Evolutionary conservation across 2,888 invertebrate genomes (phyloP), one percentile per base, ranked within the genome.

Genomic region (Nemoura dubitans): DNA sequence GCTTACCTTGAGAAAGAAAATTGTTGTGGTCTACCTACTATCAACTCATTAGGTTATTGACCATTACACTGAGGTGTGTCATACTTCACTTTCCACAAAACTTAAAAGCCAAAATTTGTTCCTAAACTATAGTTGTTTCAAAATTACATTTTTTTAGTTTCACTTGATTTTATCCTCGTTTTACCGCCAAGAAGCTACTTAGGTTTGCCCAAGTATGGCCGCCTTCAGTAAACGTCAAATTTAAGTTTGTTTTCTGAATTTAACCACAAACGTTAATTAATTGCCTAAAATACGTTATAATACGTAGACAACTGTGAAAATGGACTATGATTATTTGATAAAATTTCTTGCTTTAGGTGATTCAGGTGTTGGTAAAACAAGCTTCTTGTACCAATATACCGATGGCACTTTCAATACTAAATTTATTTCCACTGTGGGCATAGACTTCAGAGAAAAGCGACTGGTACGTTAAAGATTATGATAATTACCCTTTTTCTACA

Each of bases 351-450:
- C 98, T 87, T 94, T 98, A 87, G 99, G 98, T n/a, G 98, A 99
- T 92, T 98, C 98, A 0, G 98, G 98, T 43, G 98, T 99, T 86
- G 99, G 99, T 21, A 99, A 99, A 93, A 99, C 99, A 0, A 98
- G 98, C 90, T 97, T 99, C 90, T 93, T 99, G 26, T 98, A 97
- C 91, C 98, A 98, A 90, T 99, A 98, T 91, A 98, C 98, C 0
- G 98, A 98, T 92, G 97, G 97, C 86, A 94, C 95, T 29, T 99
- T 98, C 92, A 96, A 97, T 91, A 95, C 97, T 3, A 96, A 97
- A 91, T 99, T 98, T 91, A 97, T 98, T 89, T 98, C 98, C 2
- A 99, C 99, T 21, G 98, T 99, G 87, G 99, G 99, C 87, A 98
- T 99, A 90, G 99, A 99, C 92, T 99, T 99, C 91, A 94, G 98